Conservation (phyloP, 1,140 invertebrate genomes). For the Ridgeia piscesae region DNA sequence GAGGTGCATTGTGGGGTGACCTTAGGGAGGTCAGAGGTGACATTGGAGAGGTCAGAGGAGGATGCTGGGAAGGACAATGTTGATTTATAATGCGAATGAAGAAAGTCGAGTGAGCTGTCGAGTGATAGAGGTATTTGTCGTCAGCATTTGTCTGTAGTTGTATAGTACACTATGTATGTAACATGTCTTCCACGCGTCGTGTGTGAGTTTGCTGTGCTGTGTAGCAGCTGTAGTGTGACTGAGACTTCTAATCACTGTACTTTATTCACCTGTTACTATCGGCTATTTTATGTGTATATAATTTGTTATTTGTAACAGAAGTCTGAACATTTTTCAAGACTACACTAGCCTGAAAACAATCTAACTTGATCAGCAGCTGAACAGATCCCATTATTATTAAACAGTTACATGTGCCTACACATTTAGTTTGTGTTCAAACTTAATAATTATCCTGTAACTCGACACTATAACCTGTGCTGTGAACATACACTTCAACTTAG, state of each 20-base stretch:
- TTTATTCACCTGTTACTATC: too few species aligned
- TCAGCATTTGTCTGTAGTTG: neutral
- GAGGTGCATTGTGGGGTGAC: neutral
- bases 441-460: neutral
- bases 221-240: neutral
- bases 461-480: neutral
- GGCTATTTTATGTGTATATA: too few species aligned
- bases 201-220: too few species aligned
- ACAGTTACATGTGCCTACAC: neutral
- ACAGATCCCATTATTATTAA: neutral
- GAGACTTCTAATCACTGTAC: neutral
- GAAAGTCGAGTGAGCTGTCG: neutral
- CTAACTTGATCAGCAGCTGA: too few species aligned
- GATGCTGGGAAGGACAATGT: neutral
- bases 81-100: neutral
- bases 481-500: neutral
- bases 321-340: too few species aligned
- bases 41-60: neutral
- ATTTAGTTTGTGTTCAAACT: neutral
- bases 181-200: too few species aligned
- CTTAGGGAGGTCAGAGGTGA: neutral
- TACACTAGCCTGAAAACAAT: too few species aligned
- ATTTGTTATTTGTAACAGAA: too few species aligned
- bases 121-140: too few species aligned
- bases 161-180: neutral